Evolutionary conservation across 2,888 invertebrate species (phyloP).

Genomic region (Coenonympha arcania): DNA sequence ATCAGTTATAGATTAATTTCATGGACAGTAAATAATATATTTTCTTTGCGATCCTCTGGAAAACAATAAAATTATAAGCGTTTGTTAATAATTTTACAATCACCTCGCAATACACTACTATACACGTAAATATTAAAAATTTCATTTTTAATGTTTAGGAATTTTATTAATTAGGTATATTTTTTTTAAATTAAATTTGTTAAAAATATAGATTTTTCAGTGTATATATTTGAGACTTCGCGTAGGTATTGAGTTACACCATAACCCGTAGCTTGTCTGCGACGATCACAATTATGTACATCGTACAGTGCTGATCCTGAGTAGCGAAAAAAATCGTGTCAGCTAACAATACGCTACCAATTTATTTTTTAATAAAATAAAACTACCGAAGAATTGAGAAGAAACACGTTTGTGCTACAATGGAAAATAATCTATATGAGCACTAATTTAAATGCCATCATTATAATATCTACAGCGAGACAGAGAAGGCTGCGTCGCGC

Average conservation of each 20-base stretch:
- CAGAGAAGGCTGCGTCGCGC: constrained; percentile 31
- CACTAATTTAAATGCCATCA: constrained; percentile 61
- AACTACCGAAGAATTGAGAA: constrained; percentile 50
- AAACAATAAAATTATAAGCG: constrained; percentile 57
- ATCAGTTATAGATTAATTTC: constrained; percentile 68
- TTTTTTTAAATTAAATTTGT: constrained; percentile 64
- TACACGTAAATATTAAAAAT: constrained; percentile 70
- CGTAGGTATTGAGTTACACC: constrained; percentile 56
- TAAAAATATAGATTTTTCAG: constrained; percentile 70
- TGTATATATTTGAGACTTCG: constrained; percentile 64
- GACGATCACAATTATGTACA: constrained; percentile 30
- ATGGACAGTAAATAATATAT: constrained; percentile 69
- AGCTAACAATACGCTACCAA: constrained; percentile 54
- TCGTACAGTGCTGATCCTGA: constrained; percentile 37
- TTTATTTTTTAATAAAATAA: constrained; percentile 34
- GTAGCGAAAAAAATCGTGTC: constrained; percentile 43
- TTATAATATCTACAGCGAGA: constrained; percentile 48
- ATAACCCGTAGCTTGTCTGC: constrained; percentile 45
- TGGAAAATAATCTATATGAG: constrained; percentile 58
- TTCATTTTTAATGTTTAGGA: constrained; percentile 68
- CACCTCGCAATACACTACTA: constrained; percentile 63
- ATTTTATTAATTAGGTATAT: constrained; percentile 69
- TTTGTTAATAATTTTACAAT: constrained; percentile 46
- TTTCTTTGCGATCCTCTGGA: constrained; percentile 53
- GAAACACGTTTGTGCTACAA: constrained; percentile 56